Evolutionary conservation across 2,113 vertebrate genomes (phyloP), one percentile per base, ranked within the genome.

Genomic region (Pelodiscus sinensis): DNA sequence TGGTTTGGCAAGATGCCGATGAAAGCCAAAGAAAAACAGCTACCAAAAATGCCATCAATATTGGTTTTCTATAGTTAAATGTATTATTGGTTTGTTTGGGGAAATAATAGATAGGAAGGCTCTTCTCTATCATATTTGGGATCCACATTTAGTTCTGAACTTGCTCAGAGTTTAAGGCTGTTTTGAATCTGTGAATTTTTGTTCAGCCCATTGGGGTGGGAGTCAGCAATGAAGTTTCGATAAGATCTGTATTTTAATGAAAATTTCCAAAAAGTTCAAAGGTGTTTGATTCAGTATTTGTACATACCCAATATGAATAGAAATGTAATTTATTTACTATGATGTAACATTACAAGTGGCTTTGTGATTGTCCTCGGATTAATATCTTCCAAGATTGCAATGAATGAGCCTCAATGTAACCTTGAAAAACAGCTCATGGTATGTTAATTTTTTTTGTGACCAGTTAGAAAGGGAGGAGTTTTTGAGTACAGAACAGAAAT

Each of bases 1-100:
- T 88, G 83, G 62, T 50, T 51, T 92, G 62, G 56, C 31, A 50
- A 55, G 84, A 87, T 71, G 44, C 27, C 35, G 60, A 82, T 52
- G 55, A 87, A 79, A 2, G 62, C 51, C 87, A 88, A 92, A 96
- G 73, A 35, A 50, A 65, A 2, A 15, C 4, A 15, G 44, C 88
- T 2, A 83, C 90, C 95, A 91, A 90, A 4, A 4, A 11, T 55
- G 77, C 31, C 19, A 1, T 56, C 56, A n/a, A 83, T 90, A 88
- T 82, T 35, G 81, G 58, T 78, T 85, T 50, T 84, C 75, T 75
- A 92, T 89, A 83, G 62, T 90, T 54, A 83, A 71, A 95, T 31
- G 5, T 51, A 81, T 2, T 80, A 81, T 62, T 38, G 18, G 0
- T 73, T 4, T 29, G 25, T 56, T 86, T 19, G 77, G 4, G 0